These are phyloP conservation scores for Cydia pomonella DNA, from an alignment of 1,140 invertebrate genomes.

Conservation along the genomic window DNA sequence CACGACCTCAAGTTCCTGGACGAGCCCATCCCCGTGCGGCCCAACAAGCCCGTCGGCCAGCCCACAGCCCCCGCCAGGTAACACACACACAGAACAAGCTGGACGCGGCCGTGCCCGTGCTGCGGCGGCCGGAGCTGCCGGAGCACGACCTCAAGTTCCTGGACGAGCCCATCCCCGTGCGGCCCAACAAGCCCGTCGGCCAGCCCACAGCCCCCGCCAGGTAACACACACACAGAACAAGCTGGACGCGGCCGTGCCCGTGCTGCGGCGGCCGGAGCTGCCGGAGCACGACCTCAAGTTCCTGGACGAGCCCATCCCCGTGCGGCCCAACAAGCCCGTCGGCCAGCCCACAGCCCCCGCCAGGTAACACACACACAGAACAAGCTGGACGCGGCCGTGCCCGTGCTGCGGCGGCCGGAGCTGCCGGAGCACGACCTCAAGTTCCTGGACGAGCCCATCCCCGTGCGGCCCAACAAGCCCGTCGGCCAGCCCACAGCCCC, in stretches of 20 bases:
- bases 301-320: constrained; percentile 79
- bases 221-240: no score
- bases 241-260: constrained; percentile 68
- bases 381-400: no score
- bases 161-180: constrained; percentile 78
- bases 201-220: no score
- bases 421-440: no score
- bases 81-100: no score
- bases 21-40: constrained; percentile 75
- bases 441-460: no score
- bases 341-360: no score
- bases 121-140: constrained; percentile 48
- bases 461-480: no score
- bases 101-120: constrained; percentile 64
- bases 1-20: constrained; percentile 80
- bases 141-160: constrained; percentile 79
- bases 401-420: no score
- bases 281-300: constrained; percentile 77
- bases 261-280: constrained; percentile 47
- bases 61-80: no score
- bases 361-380: no score
- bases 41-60: constrained; percentile 48
- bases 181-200: constrained; percentile 47
- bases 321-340: constrained; percentile 49
- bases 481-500: no score